Percentiles rank a stretch among this genome's conserved stretches.
Evolutionary conservation across 2,113 vertebrate genomes (phyloP).

Genomic region (Crotalus tigris): DNA sequence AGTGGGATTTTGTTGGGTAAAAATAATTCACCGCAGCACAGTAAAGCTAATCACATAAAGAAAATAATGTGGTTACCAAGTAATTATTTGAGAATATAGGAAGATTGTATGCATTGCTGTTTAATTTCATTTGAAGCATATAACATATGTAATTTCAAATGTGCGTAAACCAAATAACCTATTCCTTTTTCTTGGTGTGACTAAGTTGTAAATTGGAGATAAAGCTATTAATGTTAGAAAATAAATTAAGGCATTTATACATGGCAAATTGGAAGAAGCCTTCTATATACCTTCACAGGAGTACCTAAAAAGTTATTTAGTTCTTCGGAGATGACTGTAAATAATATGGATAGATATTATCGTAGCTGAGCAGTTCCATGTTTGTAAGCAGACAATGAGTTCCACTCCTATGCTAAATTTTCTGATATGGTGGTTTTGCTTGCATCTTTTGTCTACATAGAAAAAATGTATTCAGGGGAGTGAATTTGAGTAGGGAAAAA

Average conservation of each 20-base stretch:
- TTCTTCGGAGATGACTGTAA: background rate
- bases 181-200: background rate
- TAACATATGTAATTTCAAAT: background rate
- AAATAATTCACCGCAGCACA: constrained; percentile 9
- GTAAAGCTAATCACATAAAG: constrained; percentile 13
- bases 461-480: background rate
- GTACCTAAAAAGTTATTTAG: background rate
- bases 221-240: background rate
- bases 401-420: background rate
- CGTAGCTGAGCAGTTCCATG: background rate
- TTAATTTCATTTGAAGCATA: background rate
- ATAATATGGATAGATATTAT: background rate
- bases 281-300: background rate
- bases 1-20: constrained; percentile 16
- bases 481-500: background rate
- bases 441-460: background rate
- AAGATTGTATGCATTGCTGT: constrained; percentile 3
- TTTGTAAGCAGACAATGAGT: background rate
- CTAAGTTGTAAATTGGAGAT: background rate
- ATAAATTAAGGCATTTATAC: background rate
- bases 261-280: background rate
- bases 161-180: background rate
- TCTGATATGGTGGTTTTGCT: background rate
- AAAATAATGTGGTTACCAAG: constrained; percentile 4
- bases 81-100: background rate